phyloP scores from a whole-genome alignment of 2,888 invertebrate species.

The Ormyrus nitidulus region DNA sequence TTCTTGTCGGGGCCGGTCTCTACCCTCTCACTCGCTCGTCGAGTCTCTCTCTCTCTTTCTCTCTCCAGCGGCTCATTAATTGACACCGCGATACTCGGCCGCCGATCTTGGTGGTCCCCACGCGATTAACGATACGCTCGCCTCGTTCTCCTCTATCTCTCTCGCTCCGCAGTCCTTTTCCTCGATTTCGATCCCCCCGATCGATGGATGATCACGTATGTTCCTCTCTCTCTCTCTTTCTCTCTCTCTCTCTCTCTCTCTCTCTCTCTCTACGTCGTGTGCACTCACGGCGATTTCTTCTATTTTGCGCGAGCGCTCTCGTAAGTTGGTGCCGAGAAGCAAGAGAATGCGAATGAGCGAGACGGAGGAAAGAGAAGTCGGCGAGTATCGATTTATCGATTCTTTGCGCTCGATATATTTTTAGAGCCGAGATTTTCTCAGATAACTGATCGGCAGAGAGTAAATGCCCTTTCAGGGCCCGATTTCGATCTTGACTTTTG shows the following conservation, averaged over 20 bases:
- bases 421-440: constrained; percentile 39
- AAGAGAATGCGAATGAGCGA: constrained; percentile 49
- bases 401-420: constrained; percentile 40
- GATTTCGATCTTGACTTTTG: constrained; percentile 45
- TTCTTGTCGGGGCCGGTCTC: constrained; percentile 58
- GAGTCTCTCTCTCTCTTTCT: constrained; percentile 21
- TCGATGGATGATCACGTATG: constrained; percentile 56
- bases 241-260: not conserved
- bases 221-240: constrained; percentile 15
- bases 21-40: constrained; percentile 30
- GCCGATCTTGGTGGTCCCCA: constrained; percentile 74
- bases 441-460: constrained; percentile 11
- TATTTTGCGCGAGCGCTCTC: constrained; percentile 33
- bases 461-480: not conserved
- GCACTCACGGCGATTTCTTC: constrained; percentile 13
- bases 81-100: constrained; percentile 73
- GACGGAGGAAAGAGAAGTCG: not conserved
- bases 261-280: not conserved
- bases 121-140: constrained; percentile 60
- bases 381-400: constrained; percentile 53
- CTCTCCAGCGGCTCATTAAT: constrained; percentile 70
- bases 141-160: constrained; percentile 43
- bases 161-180: constrained; percentile 48
- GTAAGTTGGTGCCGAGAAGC: constrained; percentile 21
- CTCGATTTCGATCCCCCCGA: constrained; percentile 58